Conservation (phyloP, 2,797 vertebrate species). For the Cephalopachus bancanus region DNA sequence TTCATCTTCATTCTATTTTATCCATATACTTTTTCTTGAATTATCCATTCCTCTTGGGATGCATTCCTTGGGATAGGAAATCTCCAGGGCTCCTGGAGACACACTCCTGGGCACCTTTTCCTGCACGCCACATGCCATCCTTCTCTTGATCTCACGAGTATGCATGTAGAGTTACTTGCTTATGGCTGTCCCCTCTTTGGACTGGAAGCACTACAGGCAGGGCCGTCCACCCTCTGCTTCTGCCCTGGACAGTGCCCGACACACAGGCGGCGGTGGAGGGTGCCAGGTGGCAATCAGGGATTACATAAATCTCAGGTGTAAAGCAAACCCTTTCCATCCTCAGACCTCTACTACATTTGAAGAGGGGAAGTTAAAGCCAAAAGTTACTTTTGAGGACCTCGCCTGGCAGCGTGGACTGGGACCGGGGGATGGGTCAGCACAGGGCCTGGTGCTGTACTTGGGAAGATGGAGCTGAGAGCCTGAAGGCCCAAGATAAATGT, state of each 20-base stretch:
- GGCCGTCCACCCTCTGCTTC: background rate
- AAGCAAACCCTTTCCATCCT: background rate
- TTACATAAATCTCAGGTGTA: background rate
- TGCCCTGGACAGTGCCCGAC: background rate
- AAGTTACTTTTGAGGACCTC: background rate
- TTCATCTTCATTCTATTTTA: background rate
- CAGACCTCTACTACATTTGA: background rate
- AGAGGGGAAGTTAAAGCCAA: background rate
- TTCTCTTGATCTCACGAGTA: background rate
- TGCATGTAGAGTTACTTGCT: background rate
- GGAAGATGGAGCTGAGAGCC: slow-evolving; percentile 58
- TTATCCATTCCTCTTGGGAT: background rate
- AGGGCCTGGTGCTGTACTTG: background rate
- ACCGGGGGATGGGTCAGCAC: background rate
- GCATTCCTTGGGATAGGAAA: background rate
- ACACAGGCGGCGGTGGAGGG: background rate
- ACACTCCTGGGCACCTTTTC: background rate
- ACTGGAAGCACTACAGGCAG: background rate
- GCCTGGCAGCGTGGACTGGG: background rate
- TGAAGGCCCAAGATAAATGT: slow-evolving; percentile 65
- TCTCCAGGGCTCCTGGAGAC: background rate
- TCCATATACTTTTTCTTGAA: background rate
- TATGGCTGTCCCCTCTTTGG: background rate
- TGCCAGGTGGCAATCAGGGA: background rate
- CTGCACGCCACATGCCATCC: background rate